Evolutionary conservation across 2,888 invertebrate species (phyloP).

Genomic region (Hydrotaea diabolus): DNA sequence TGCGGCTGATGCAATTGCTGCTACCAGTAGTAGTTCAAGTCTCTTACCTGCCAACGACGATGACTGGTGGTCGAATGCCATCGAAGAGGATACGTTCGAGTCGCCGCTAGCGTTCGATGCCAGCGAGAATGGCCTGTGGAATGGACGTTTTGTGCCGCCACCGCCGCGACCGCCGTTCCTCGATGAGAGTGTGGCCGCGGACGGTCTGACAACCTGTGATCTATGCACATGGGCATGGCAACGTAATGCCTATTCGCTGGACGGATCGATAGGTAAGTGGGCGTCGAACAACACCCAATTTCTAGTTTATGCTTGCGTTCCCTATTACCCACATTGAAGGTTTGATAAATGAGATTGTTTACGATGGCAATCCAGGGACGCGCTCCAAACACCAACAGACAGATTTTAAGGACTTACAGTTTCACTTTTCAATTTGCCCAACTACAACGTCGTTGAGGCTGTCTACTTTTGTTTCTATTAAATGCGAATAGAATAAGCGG

Average conservation of each 20-base stretch:
- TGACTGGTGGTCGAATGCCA: constrained; percentile 81
- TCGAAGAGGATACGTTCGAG: constrained; percentile 81
- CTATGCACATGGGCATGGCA: constrained; percentile 88
- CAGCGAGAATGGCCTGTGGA: constrained; percentile 81
- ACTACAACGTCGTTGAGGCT: neutral
- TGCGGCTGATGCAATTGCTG: constrained; percentile 37
- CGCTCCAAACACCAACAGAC: neutral
- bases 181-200: constrained; percentile 84
- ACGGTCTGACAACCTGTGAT: constrained; percentile 88
- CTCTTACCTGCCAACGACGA: constrained; percentile 76
- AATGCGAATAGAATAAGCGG: constrained; percentile 13
- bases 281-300: constrained; percentile 62
- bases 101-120: constrained; percentile 81
- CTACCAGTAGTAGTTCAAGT: constrained; percentile 60
- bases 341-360: constrained; percentile 46
- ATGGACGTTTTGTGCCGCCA: constrained; percentile 84
- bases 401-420: constrained; percentile 27
- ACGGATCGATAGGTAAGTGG: constrained; percentile 84
- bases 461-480: neutral
- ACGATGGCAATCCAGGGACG: neutral
- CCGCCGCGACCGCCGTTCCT: constrained; percentile 86
- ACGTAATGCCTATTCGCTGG: constrained; percentile 83
- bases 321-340: neutral
- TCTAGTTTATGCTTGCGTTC: constrained; percentile 12
- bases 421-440: constrained; percentile 64